Percentiles rank a stretch among this genome's conserved stretches.
Evolutionary conservation across 2,888 invertebrate species (phyloP).

Genomic region (Exephanes ischioxanthus): DNA sequence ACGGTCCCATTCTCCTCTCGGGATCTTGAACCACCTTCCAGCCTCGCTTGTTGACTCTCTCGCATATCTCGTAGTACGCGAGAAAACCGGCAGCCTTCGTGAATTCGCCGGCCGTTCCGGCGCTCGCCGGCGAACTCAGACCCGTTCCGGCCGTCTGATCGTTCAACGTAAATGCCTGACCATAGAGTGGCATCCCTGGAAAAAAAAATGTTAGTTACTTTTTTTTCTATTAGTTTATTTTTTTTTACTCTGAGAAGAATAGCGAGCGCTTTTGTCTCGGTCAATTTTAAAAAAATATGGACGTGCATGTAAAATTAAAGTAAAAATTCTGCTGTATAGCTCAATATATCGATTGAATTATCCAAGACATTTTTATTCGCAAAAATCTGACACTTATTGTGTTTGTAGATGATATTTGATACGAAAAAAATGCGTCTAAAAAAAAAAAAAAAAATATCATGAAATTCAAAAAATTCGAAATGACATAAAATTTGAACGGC

Average conservation of each 20-base stretch:
- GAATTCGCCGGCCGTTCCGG: constrained; percentile 94
- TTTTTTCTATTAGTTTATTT: not conserved
- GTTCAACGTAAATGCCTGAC: constrained; percentile 91
- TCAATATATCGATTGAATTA: too few species aligned
- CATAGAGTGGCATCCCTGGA: constrained; percentile 92
- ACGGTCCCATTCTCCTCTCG: constrained; percentile 93
- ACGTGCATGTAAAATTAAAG: not conserved
- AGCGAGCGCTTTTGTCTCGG: not conserved
- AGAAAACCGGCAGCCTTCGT: constrained; percentile 94
- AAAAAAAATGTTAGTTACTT: not conserved
- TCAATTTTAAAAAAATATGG: not conserved
- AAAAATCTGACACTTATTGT: too few species aligned
- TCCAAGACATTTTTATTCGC: too few species aligned
- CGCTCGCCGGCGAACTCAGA: constrained; percentile 91
- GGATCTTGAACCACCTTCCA: constrained; percentile 94
- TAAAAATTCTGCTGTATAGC: not conserved
- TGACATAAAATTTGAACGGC: too few species aligned
- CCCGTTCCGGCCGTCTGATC: constrained; percentile 85
- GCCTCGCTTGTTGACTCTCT: constrained; percentile 91
- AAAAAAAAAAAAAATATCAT: too few species aligned
- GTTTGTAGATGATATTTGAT: too few species aligned
- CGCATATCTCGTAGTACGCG: constrained; percentile 96
- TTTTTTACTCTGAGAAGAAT: not conserved
- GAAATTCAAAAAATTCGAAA: too few species aligned
- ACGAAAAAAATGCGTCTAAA: too few species aligned